Base-by-base conservation (phyloP, 2,797 vertebrate genomes). In the Sardinella longiceps region DNA sequence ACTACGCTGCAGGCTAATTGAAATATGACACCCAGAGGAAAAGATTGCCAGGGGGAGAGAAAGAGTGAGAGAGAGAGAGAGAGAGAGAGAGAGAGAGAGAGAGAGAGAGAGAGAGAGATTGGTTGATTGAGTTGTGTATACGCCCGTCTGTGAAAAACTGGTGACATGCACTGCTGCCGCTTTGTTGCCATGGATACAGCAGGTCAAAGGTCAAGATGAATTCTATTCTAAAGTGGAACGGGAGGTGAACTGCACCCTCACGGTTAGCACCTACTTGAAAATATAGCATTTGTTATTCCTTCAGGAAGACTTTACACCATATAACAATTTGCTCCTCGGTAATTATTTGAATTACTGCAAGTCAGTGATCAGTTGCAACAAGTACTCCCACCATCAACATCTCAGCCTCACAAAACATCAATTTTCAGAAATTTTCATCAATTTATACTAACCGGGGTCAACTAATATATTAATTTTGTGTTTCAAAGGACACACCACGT, bases 141-240 rank as follows among this genome's bases (percentile, higher is more conserved):
- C 23, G 28, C 30, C 33, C 9, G 66, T 37, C 66, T 0, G 39
- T 18, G 30, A 74, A 74, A 25, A 43, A 28, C 53, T n/a, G 39
- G 50, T 74, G 66, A 37, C 66, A 74, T 20, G 66, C 30, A 33
- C 66, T 18, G 2, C 66, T 70, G 66, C 30, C 5, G 30, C 30
- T 30, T 20, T 74, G 66, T 74, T 74, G 66, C 89, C 92, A 90
- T 87, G 87, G 90, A 86, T 80, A 56, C 85, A 89, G 87, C 89
- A 82, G 89, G 85, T 81, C 86, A 12, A 81, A 84, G 89, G 80
- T 74, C 66, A 39, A 74, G 66, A 74, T 30, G 66, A 74, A 74
- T 37, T 74, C 30, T 5, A 74, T 37, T 74, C 30, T 5, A 39
- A 74, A 39, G 66, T 37, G 66, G 66, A 30, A 15, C 66, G 37